Evolutionary conservation across 2,888 invertebrate species (phyloP), one percentile per base, ranked within the genome.

Genomic region (Macaria notata): DNA sequence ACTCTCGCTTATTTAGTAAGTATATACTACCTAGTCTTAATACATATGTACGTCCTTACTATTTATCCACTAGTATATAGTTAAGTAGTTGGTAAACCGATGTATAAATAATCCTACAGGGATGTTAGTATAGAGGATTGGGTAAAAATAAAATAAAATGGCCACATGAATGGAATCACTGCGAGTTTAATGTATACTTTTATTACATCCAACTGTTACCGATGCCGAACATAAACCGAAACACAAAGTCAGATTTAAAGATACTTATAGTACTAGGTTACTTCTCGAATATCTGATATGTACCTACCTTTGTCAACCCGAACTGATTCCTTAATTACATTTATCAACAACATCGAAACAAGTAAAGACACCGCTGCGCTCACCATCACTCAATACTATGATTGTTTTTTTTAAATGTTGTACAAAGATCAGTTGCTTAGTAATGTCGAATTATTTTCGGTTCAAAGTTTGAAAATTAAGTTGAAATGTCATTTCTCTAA

Each of bases 101-200:
- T 19, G 19, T 1, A 19, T 19, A 19, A 19, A 19, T 19, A 36
- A 36, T 36, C 33, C 7, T 36, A 36, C 7, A 36, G 33, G 5
- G 4, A 4, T 6, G 33, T 36, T 36, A 36, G 33, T 4, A 36
- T 4, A 36, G 33, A 7, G 33, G 33, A 36, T 36, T 6, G 9
- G 9, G 56, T 31, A 39, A 54, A 9, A 36, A 51, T 33, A 61
- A 73, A 84, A 84, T 83, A 76, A 85, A 86, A 86, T 81, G 66
- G 70, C 77, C 72, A 73, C 61, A 63, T 88, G 83, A 90, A 87
- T 91, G 91, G 91, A 91, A 91, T 91, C 91, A 89, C 90, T 88
- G 90, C 87, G 89, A 91, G 88, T 91, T 91, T 91, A 91, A 89
- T 90, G 87, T 81, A 88, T 89, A 87, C 81, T 86, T 86, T 88